A percentile compares a stretch with the other conserved stretches of the same genome.
phyloP scores from a whole-genome alignment of 2,797 vertebrate genomes.

The Halcyon badia region DNA sequence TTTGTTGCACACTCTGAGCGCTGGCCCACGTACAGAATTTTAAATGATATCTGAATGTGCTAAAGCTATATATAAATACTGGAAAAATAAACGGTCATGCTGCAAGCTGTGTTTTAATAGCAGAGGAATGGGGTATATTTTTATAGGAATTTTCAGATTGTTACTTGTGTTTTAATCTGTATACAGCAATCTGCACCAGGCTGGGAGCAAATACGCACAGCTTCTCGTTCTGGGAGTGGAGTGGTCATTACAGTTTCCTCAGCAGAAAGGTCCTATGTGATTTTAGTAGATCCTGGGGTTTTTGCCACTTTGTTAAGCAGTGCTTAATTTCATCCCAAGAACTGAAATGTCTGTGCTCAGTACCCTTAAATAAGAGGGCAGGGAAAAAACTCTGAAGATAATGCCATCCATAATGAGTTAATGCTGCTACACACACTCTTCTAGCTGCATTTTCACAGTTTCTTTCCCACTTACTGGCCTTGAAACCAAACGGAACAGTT shows the following conservation, averaged over 20 bases:
- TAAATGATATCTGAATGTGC: background rate
- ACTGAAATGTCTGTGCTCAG: background rate
- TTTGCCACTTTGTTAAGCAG: background rate
- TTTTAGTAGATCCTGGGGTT: background rate
- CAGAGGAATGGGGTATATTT: background rate
- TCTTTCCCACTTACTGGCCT: background rate
- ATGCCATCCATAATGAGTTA: background rate
- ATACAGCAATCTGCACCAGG: background rate
- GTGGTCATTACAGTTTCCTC: conserved; percentile 6
- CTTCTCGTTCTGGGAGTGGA: background rate
- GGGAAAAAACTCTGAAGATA: background rate
- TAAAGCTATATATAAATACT: conserved; percentile 29
- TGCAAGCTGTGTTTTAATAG: conserved; percentile 45
- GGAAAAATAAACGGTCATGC: conserved; percentile 11
- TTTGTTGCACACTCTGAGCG: background rate
- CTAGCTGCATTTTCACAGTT: background rate
- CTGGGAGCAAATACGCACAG: background rate
- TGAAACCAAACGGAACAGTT: background rate
- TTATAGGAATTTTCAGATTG: conserved; percentile 7
- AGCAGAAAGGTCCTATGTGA: background rate
- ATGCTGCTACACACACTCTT: background rate
- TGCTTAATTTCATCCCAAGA: background rate
- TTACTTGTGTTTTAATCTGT: conserved; percentile 1
- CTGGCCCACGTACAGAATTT: background rate
- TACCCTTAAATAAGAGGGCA: background rate